Conservation (phyloP, 2,797 vertebrate genomes). For the Phoeniculus purpureus region DNA sequence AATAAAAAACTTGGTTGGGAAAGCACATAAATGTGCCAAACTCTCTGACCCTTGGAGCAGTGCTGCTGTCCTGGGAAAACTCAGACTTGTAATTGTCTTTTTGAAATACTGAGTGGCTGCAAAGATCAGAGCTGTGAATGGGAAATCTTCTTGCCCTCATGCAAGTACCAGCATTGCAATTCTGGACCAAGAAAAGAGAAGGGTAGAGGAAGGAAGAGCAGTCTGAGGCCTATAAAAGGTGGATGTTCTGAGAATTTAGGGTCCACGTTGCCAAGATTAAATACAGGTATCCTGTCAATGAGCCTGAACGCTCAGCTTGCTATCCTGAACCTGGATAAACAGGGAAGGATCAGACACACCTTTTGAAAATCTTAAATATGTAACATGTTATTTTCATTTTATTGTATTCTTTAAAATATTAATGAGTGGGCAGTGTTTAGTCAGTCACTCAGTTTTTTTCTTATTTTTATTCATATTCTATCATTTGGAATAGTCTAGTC, state of each 20-base stretch:
- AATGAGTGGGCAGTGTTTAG: not conserved
- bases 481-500: not conserved
- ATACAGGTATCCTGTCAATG: not conserved
- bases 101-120: not conserved
- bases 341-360: not conserved
- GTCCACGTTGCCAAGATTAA: not conserved
- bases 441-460: not conserved
- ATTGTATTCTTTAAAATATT: not conserved
- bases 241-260: not conserved
- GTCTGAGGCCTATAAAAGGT: not conserved
- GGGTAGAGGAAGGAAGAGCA: not conserved
- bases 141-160: not conserved
- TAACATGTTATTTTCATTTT: not conserved
- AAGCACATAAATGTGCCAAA: fast-evolving
- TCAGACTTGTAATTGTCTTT: not conserved
- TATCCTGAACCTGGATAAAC: not conserved
- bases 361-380: not conserved
- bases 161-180: not conserved
- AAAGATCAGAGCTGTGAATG: no score
- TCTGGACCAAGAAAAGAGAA: not conserved
- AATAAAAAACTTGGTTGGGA: not conserved
- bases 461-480: not conserved
- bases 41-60: not conserved
- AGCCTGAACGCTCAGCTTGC: not conserved
- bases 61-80: not conserved